Percentiles rank a stretch among this genome's conserved stretches.
Conservation (phyloP, 2,888 invertebrate species). For the Fragum whitleyi region DNA sequence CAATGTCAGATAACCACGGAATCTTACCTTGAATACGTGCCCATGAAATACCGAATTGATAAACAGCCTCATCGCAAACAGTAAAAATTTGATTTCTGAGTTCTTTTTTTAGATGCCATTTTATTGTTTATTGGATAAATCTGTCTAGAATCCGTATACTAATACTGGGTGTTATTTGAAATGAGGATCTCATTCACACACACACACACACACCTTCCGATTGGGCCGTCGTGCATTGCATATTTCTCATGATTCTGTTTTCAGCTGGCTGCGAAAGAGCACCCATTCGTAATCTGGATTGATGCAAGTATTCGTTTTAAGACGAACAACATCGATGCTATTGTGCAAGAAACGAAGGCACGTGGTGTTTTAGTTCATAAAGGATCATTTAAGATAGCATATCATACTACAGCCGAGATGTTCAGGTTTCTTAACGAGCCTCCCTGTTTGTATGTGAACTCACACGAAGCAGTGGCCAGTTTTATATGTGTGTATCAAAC, state of each 20-base stretch:
- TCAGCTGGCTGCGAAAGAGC: background rate
- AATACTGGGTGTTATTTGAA: no score
- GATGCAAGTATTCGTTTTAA: background rate
- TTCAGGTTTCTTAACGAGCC: background rate
- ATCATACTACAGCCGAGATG: background rate
- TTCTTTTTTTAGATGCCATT: no score
- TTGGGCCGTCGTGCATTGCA: no score
- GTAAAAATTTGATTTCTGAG: no score
- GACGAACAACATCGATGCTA: background rate
- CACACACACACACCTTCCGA: no score
- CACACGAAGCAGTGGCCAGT: background rate
- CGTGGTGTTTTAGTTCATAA: background rate
- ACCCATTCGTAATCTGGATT: background rate
- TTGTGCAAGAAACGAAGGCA: background rate
- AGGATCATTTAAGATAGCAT: background rate
- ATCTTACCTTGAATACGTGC: no score
- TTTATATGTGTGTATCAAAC: background rate
- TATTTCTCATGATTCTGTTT: background rate
- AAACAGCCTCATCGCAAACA: no score
- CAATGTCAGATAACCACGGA: no score
- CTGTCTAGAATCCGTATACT: no score
- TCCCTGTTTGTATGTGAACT: background rate
- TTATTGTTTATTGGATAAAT: no score
- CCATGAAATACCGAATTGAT: no score
- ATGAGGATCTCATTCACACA: no score